Evolutionary conservation across 2,113 vertebrate genomes (phyloP).

Genomic region (Poicephalus gulielmi): DNA sequence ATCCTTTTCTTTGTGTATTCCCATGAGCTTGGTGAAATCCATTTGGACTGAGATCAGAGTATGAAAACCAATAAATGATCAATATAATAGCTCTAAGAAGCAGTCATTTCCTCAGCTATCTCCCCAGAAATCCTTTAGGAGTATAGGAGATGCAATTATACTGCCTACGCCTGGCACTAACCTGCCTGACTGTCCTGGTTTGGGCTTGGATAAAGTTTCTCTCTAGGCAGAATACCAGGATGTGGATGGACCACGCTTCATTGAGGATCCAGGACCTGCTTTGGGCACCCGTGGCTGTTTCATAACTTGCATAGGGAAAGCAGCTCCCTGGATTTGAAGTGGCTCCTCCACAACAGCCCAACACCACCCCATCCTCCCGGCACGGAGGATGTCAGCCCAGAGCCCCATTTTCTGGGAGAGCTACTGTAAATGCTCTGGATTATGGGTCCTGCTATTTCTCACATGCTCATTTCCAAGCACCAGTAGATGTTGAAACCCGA

Average conservation of each 20-base stretch:
- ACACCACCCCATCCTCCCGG: background rate
- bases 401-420: background rate
- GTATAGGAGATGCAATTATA: too few species aligned
- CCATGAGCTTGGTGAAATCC: background rate
- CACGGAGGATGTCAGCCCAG: fast-evolving
- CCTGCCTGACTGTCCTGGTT: background rate
- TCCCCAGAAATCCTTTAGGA: background rate
- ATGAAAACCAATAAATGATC: background rate
- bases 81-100: background rate
- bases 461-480: background rate
- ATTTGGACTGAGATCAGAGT: background rate
- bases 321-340: background rate
- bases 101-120: background rate
- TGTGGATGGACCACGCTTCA: background rate
- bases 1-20: background rate
- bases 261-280: background rate
- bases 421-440: background rate
- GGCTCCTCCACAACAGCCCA: background rate
- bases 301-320: fast-evolving
- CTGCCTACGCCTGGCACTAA: too few species aligned
- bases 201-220: background rate
- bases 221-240: background rate
- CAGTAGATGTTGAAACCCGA: background rate
- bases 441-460: background rate
- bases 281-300: background rate